These are phyloP conservation scores for Tautogolabrus adspersus DNA, from an alignment of 2,113 vertebrate genomes.

Conservation along the genomic window DNA sequence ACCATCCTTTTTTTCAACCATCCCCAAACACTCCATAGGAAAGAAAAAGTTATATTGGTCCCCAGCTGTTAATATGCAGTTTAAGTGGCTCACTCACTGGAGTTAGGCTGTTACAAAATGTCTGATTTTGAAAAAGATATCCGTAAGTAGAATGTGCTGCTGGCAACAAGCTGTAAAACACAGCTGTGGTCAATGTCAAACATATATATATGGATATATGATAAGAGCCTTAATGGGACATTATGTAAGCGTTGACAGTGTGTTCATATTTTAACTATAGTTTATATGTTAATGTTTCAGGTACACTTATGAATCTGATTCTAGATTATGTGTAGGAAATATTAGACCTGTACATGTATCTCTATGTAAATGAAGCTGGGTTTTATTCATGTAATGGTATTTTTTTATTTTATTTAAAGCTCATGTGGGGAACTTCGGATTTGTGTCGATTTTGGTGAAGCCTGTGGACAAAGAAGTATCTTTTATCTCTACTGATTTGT, in stretches of 20 bases:
- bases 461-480: no score
- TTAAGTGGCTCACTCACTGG: conserved; percentile 22
- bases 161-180: background rate
- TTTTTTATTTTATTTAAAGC: no score
- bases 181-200: background rate
- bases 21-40: background rate
- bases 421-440: no score
- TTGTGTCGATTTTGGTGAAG: no score
- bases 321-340: background rate
- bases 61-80: background rate
- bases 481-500: no score
- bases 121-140: background rate
- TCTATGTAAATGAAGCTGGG: background rate
- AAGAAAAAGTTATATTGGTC: conserved; percentile 2
- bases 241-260: no score
- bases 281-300: no score
- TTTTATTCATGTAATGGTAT: background rate
- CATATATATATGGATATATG: background rate
- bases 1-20: background rate
- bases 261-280: no score
- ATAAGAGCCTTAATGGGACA: background rate
- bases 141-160: background rate
- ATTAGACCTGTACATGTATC: background rate
- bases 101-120: background rate
- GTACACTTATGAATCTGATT: background rate